A percentile compares a stretch with the other conserved stretches of the same genome.
Evolutionary conservation across 2,888 invertebrate species (phyloP).

Genomic region (Troglohyphantes excavatus): DNA sequence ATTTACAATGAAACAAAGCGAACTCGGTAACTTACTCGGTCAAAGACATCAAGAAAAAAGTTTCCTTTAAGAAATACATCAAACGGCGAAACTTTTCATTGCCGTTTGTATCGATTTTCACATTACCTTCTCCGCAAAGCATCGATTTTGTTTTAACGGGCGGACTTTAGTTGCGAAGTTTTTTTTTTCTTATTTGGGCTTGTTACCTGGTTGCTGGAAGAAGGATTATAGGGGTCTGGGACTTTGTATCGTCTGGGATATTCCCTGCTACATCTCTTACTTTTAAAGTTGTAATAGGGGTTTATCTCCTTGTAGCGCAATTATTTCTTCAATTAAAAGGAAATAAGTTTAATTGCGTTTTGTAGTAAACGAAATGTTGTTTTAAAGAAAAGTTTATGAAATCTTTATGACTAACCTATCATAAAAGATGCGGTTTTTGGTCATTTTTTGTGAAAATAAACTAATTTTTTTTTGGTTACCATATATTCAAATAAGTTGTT

Average conservation of each 20-base stretch:
- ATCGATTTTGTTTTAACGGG: constrained; percentile 12
- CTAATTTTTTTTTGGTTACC: too few species aligned
- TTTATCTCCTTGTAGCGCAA: too few species aligned
- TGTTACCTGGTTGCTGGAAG: background rate
- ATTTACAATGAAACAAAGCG: background rate
- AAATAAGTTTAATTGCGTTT: too few species aligned
- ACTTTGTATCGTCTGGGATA: background rate
- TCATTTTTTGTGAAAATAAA: too few species aligned
- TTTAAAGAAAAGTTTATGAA: too few species aligned
- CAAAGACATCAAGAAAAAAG: background rate
- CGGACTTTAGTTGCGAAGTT: background rate
- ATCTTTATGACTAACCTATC: too few species aligned
- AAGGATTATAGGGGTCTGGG: background rate
- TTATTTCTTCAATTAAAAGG: too few species aligned
- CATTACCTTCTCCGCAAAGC: constrained; percentile 12
- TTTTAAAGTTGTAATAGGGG: too few species aligned
- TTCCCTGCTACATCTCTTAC: too few species aligned
- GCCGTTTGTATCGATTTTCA: constrained; percentile 22
- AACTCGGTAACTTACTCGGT: background rate
- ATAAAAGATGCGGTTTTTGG: too few species aligned
- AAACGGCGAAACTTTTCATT: background rate
- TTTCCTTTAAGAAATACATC: background rate
- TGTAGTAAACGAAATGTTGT: too few species aligned
- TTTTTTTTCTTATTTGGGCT: background rate
- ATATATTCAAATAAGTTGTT: too few species aligned